Base-by-base conservation (phyloP, 92 coral and sea anemone genomes). In the Blastomussa wellsi region DNA sequence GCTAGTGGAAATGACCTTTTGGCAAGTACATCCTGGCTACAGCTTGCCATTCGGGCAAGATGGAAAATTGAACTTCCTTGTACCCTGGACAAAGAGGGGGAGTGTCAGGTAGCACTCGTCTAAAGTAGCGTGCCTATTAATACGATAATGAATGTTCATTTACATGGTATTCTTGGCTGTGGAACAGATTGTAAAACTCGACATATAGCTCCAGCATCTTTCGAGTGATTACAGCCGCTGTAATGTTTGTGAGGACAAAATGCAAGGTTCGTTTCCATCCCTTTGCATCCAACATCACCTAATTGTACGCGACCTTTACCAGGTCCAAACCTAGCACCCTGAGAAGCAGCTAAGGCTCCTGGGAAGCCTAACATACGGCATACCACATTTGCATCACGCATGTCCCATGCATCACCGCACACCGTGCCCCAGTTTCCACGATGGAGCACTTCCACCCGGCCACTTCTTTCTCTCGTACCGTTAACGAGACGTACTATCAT, bases 341-440 rank as follows among this genome's bases (percentile, higher is more conserved):
- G 39, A 79, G 48, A 68, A 24, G 82, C 82, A 24, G 55, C 32
- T 28, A 64, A 20, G 59, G 82, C 82, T 12, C 73, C 73, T 79
- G 51, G 14, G 20, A 14, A 38, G 41, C 68, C 75, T 5, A 70
- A 16, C 84, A 81, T 81, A 22, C 67, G 75, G 37, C 84, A 81
- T 31, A 51, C 84, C 0, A 81, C 84, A 67, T 44, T 69, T 68
- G 77, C 77, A 81, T 81, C 84, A 69, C 68, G 84, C 41, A 44
- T 47, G 77, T 68, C 84, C 77, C 84, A 81, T 9, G 51, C 44
- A 19, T 48, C 35, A 35, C 37, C 76, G 35, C 84, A 81, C 31
- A 81, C 84, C 5, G 84, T 66, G 64, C 77, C 84, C 84, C 84
- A 81, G 3, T 35, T 67, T 66, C 84, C 68, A 48, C 65, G 53